A percentile compares a stretch with the other conserved stretches of the same genome.
phyloP scores from a whole-genome alignment of 1,140 invertebrate genomes.

The Calephelis nemesis region DNA sequence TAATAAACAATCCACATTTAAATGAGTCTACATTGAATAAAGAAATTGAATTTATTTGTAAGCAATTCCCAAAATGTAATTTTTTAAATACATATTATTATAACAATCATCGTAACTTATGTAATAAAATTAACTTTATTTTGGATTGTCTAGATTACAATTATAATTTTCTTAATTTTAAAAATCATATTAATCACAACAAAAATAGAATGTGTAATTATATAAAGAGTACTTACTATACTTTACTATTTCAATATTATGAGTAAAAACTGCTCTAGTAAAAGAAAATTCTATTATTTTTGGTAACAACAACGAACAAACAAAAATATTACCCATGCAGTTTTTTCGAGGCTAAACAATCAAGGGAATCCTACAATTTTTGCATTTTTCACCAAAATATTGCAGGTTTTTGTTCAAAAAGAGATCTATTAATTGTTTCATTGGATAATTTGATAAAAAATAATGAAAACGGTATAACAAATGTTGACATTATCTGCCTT shows the following conservation, averaged over 20 bases:
- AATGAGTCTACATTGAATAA: background rate
- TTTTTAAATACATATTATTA: background rate
- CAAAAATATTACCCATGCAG: background rate
- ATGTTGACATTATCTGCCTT: too few species aligned
- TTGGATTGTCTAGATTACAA: background rate
- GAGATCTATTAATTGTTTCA: too few species aligned
- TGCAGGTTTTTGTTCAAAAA: too few species aligned
- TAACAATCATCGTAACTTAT: background rate
- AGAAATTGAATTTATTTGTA: background rate
- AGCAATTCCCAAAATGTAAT: slow-evolving; percentile 1
- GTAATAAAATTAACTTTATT: background rate
- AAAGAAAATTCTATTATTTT: background rate
- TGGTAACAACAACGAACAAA: too few species aligned
- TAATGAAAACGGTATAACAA: too few species aligned
- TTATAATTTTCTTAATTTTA: background rate
- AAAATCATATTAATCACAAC: background rate
- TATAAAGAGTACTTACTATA: background rate
- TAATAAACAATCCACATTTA: background rate
- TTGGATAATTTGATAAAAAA: too few species aligned
- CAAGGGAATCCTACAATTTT: background rate
- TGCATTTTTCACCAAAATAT: background rate
- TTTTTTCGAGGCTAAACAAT: background rate
- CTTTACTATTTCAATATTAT: background rate
- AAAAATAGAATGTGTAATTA: background rate
- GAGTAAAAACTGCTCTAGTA: background rate